phyloP scores from a whole-genome alignment of 92 coral and sea anemone genomes.

The Porites divaricata region DNA sequence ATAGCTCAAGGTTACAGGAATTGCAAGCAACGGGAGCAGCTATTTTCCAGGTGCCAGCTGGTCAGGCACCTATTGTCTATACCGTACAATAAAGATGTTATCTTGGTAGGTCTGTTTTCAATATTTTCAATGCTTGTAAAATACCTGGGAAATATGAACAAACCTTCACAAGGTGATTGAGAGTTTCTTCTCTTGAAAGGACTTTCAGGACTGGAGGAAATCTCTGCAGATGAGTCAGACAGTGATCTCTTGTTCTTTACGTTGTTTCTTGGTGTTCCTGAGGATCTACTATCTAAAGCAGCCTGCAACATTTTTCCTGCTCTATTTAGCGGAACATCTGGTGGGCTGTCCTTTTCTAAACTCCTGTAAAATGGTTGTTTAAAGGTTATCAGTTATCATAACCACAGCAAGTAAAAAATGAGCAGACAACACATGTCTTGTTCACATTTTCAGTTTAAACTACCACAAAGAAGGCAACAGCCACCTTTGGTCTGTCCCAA shows the following conservation, averaged over 20 bases:
- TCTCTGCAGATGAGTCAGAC: slow-evolving; percentile 25
- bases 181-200: slow-evolving; percentile 12
- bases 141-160: neutral
- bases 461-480: no score
- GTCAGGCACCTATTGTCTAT: no score
- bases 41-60: no score
- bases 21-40: no score
- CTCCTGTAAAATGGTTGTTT: slow-evolving; percentile 18
- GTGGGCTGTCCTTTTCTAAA: slow-evolving; percentile 48
- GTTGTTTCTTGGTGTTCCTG: slow-evolving; percentile 21
- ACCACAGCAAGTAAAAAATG: neutral
- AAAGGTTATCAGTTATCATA: neutral
- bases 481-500: no score
- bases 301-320: slow-evolving; percentile 76
- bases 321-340: slow-evolving; percentile 58
- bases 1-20: no score
- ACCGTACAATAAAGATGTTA: no score
- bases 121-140: no score
- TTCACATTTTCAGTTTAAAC: no score
- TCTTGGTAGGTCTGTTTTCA: no score
- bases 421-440: no score
- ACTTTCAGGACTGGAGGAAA: slow-evolving; percentile 41
- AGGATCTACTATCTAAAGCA: slow-evolving; percentile 59
- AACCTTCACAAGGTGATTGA: slow-evolving; percentile 17
- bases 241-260: slow-evolving; percentile 22